phyloP scores from a whole-genome alignment of 2,888 invertebrate genomes.

The Athripsodes cinereus region DNA sequence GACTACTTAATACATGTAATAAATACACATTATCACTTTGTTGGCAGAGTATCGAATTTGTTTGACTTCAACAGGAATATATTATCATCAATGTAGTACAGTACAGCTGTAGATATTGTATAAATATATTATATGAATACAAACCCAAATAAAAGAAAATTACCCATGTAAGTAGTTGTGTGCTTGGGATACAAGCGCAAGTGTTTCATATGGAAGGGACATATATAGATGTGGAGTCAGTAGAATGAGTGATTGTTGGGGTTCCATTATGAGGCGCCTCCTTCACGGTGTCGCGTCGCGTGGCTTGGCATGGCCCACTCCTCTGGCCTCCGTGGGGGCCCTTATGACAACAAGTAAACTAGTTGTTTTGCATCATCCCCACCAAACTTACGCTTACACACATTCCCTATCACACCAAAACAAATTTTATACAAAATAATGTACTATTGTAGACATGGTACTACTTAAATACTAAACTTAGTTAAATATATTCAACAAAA shows the following conservation, averaged over 20 bases:
- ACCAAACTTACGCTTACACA: conserved; percentile 16
- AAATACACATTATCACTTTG: no score
- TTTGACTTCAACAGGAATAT: no score
- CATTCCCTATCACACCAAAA: conserved; percentile 2
- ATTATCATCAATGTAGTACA: no score
- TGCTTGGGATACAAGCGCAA: conserved; percentile 1
- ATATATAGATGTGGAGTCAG: background rate
- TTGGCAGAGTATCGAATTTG: no score
- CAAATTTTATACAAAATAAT: no score
- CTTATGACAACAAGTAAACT: conserved; percentile 57
- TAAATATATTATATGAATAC: conserved; percentile 26
- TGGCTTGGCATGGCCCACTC: conserved; percentile 15
- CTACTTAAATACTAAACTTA: no score
- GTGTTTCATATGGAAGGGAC: conserved; percentile 3
- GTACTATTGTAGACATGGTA: no score
- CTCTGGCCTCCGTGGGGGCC: conserved; percentile 32
- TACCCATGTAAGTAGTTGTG: conserved; percentile 24
- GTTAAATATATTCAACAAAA: no score
- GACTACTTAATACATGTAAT: no score
- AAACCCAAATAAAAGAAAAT: conserved; percentile 26
- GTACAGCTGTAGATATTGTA: no score
- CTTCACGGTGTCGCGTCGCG: conserved; percentile 37
- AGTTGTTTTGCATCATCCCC: conserved; percentile 43
- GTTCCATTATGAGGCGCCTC: conserved; percentile 32
- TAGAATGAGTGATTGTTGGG: background rate